A percentile compares a stretch with the other conserved stretches of the same genome.
These are phyloP conservation scores for Microcebus jonahi DNA, from an alignment of 2,113 vertebrate genomes.

Conservation along the genomic window DNA sequence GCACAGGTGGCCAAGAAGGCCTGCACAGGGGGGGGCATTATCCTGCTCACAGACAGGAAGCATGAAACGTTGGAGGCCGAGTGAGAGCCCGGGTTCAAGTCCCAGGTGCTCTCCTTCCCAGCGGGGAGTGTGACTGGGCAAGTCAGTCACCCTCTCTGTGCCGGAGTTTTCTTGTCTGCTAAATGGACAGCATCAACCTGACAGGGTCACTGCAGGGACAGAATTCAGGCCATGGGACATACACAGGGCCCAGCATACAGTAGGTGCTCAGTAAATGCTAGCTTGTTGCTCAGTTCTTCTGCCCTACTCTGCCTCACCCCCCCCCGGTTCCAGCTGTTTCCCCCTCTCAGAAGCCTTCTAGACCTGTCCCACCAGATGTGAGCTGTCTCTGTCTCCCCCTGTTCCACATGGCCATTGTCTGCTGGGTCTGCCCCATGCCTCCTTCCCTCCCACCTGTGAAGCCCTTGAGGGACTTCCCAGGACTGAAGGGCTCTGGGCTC, in stretches of 20 bases:
- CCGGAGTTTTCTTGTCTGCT: background rate
- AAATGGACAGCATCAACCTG: background rate
- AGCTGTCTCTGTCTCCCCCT: background rate
- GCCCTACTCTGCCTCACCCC: background rate
- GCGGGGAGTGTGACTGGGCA: background rate
- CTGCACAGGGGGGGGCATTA: background rate
- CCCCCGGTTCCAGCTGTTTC: background rate
- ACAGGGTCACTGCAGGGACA: background rate
- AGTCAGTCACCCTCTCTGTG: background rate
- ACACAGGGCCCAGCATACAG: background rate
- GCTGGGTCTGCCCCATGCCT: background rate
- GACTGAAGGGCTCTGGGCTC: background rate
- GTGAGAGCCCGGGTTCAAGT: background rate
- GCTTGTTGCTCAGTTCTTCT: fast-evolving
- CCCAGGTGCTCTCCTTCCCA: background rate
- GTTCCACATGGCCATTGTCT: background rate
- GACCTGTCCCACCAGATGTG: background rate
- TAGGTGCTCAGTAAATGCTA: background rate
- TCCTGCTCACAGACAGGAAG: background rate
- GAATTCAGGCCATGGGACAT: background rate
- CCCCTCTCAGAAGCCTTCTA: background rate
- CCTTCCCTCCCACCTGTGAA: background rate
- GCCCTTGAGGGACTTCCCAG: background rate
- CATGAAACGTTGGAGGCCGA: background rate
- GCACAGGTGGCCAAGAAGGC: background rate